These are phyloP conservation scores for Ciconia stormi DNA, from an alignment of 2,113 vertebrate genomes.

Conservation along the genomic window DNA sequence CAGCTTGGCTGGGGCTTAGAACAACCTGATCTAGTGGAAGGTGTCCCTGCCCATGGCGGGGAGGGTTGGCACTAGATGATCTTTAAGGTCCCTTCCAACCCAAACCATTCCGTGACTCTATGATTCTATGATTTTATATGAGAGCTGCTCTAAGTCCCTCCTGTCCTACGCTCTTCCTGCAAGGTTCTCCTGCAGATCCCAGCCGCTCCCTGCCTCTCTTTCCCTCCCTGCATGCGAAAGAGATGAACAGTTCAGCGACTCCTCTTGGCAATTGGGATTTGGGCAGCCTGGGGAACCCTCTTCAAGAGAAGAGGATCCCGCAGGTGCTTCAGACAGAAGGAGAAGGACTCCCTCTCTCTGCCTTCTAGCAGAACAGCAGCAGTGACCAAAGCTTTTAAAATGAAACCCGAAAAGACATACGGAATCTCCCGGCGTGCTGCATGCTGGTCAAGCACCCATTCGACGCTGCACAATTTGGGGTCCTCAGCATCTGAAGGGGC, in stretches of 20 bases:
- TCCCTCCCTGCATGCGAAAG: not conserved
- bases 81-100: not conserved
- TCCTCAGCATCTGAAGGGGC: not conserved
- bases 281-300: not conserved
- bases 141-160: not conserved
- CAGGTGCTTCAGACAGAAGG: not conserved
- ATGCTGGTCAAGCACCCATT: accelerated
- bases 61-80: not conserved
- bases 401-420: not conserved
- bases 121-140: not conserved
- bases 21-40: too few species aligned
- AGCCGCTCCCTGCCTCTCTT: not conserved
- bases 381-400: not conserved
- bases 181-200: not conserved
- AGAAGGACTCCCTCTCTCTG: slow-evolving; percentile 51
- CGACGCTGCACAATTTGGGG: not conserved
- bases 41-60: not conserved
- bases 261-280: not conserved
- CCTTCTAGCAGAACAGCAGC: slow-evolving; percentile 3
- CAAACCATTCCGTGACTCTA: not conserved
- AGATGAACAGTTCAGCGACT: not conserved
- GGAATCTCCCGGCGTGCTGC: not conserved
- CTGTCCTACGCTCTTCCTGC: not conserved
- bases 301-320: not conserved
- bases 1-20: too few species aligned